These are phyloP conservation scores for Alligator sinensis DNA, from an alignment of 2,113 vertebrate genomes.

Conservation along the genomic window DNA sequence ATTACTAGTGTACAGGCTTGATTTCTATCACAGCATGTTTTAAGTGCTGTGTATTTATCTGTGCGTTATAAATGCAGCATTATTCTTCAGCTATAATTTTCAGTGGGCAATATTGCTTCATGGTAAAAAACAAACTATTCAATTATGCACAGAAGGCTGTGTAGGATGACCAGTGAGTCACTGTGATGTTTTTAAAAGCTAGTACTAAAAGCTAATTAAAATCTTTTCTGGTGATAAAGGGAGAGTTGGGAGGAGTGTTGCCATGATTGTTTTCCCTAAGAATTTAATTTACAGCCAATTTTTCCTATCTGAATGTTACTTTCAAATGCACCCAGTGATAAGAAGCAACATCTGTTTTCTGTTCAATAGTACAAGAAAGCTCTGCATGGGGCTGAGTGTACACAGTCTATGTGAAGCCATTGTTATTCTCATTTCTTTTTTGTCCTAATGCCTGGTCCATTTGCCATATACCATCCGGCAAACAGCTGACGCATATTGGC, in stretches of 20 bases:
- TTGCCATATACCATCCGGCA: slow-evolving; percentile 83
- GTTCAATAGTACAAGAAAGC: slow-evolving; percentile 86
- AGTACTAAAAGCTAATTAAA: slow-evolving; percentile 86
- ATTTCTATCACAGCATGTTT: background rate
- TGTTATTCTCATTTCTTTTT: slow-evolving; percentile 82
- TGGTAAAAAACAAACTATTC: slow-evolving; percentile 46
- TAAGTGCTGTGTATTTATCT: slow-evolving; percentile 3
- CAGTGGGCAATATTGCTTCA: slow-evolving; percentile 41
- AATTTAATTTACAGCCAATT: slow-evolving; percentile 86
- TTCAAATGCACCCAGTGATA: slow-evolving; percentile 88
- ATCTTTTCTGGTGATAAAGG: slow-evolving; percentile 82
- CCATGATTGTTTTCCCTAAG: slow-evolving; percentile 80
- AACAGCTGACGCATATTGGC: slow-evolving; percentile 86
- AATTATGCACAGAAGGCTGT: slow-evolving; percentile 52
- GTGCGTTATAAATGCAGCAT: slow-evolving; percentile 17
- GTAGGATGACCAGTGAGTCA: slow-evolving; percentile 72
- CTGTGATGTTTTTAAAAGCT: slow-evolving; percentile 78
- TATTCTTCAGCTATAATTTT: slow-evolving; percentile 46
- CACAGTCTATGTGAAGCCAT: slow-evolving; percentile 79
- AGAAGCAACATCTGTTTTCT: slow-evolving; percentile 95
- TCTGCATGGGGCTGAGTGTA: slow-evolving; percentile 84
- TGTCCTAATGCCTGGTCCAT: slow-evolving; percentile 82
- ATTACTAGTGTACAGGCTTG: background rate
- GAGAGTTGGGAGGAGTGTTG: slow-evolving; percentile 77
- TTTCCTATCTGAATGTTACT: slow-evolving; percentile 87